Percentiles rank a stretch among this genome's conserved stretches.
phyloP scores from a whole-genome alignment of 23 tunicate species.

The Ciona savignyi region DNA sequence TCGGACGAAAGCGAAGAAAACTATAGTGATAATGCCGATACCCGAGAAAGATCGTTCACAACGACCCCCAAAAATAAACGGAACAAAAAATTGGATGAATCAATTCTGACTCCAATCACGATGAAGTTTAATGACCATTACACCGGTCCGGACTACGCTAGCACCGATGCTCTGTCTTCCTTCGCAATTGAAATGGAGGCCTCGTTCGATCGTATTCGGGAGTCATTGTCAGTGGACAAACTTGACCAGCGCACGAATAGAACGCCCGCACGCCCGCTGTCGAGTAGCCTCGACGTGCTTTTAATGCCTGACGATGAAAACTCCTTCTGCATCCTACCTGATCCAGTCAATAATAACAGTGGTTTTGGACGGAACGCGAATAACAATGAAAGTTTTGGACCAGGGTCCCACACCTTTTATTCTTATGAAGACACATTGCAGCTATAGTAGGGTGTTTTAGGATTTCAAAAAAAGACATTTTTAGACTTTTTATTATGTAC shows the following conservation, averaged over 20 bases:
- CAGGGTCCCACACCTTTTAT: background rate
- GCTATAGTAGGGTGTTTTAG: no score
- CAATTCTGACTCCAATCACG: conserved; percentile 46
- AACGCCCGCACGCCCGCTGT: conserved; percentile 1
- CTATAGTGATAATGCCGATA: conserved; percentile 12
- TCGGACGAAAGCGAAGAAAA: conserved; percentile 21
- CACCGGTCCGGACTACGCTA: conserved; percentile 17
- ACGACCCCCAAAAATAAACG: background rate
- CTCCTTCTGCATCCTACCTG: background rate
- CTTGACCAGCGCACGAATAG: background rate
- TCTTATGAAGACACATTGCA: background rate
- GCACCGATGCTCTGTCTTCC: conserved; percentile 30
- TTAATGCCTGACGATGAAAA: conserved; percentile 7
- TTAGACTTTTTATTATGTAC: no score
- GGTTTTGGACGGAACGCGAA: conserved; percentile 6
- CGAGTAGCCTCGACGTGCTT: conserved; percentile 25
- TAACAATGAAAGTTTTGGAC: conserved; percentile 9
- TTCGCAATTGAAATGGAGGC: conserved; percentile 55
- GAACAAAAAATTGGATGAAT: conserved; percentile 2
- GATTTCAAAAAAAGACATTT: no score
- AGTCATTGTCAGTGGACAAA: conserved; percentile 23
- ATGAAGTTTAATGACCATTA: conserved; percentile 61
- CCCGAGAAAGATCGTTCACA: background rate
- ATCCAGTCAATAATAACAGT: background rate
- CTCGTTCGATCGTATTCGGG: conserved; percentile 39